Conservation (phyloP, 1,140 invertebrate species). For the Heliconius hermathena region DNA sequence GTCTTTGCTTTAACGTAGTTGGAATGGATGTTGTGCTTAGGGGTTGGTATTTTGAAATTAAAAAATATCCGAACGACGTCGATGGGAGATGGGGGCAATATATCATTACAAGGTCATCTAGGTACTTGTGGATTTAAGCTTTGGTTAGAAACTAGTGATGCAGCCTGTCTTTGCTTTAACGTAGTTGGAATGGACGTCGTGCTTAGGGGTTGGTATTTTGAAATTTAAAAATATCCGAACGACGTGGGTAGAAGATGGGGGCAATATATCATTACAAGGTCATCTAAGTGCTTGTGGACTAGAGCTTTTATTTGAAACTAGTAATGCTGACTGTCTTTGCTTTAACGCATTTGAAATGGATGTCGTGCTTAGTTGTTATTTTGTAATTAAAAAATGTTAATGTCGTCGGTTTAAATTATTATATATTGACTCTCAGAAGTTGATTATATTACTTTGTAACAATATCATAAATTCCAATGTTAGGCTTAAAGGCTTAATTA, state of each 20-base stretch:
- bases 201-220: too few species aligned
- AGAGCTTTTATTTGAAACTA: not conserved
- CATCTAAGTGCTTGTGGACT: constrained; percentile 23
- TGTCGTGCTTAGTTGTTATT: too few species aligned
- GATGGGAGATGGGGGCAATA: constrained; percentile 41
- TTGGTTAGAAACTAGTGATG: not conserved
- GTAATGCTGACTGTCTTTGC: not conserved
- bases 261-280: constrained; percentile 31
- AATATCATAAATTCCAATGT: too few species aligned
- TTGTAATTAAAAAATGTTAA: too few species aligned
- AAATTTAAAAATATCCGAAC: not conserved
- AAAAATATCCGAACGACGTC: constrained; percentile 27
- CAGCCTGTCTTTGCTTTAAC: not conserved
- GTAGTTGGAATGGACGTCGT: too few species aligned
- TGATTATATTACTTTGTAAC: too few species aligned
- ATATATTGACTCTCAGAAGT: too few species aligned
- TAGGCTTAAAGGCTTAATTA: too few species aligned
- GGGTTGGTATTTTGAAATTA: not conserved
- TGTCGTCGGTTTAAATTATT: too few species aligned
- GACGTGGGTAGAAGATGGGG: constrained; percentile 43
- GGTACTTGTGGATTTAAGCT: constrained; percentile 22
- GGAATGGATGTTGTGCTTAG: not conserved
- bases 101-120: constrained; percentile 24
- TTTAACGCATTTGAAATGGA: not conserved
- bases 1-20: not conserved